Conservation (phyloP, 1,140 invertebrate genomes). For the Hylaeus anthracinus region DNA sequence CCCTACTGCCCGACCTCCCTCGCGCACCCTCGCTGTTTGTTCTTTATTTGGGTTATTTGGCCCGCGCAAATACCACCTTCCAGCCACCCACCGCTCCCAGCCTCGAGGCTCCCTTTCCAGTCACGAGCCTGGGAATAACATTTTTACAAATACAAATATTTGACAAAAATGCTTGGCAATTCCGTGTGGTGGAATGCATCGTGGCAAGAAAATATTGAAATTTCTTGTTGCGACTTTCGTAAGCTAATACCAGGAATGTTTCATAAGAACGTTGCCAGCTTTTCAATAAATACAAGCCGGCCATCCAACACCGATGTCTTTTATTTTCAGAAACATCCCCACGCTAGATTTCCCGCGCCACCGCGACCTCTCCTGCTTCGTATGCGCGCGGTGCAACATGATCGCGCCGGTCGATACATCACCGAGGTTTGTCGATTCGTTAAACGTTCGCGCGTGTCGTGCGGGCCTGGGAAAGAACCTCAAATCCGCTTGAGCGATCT, state of each 20-base stretch:
- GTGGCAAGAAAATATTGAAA: too few species aligned
- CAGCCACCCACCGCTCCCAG: conserved; percentile 34
- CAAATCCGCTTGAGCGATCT: background rate
- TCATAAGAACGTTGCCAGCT: too few species aligned
- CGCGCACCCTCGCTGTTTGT: conserved; percentile 71
- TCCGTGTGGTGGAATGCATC: too few species aligned
- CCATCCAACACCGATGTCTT: too few species aligned
- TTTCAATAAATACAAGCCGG: too few species aligned
- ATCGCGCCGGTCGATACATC: background rate
- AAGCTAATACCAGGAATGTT: too few species aligned
- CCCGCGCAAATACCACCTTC: conserved; percentile 79
- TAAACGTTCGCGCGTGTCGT: conserved; percentile 15
- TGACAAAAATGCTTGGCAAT: too few species aligned
- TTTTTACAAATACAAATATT: conserved; percentile 14
- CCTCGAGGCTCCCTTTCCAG: conserved; percentile 22
- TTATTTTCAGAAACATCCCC: background rate
- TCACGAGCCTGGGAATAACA: conserved; percentile 41
- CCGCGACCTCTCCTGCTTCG: background rate
- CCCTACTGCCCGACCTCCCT: background rate
- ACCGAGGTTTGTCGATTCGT: conserved; percentile 26
- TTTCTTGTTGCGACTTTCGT: too few species aligned
- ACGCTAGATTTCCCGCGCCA: conserved; percentile 3
- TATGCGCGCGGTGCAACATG: conserved; percentile 2
- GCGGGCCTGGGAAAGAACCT: conserved; percentile 3
- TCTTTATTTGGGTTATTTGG: conserved; percentile 80